Evolutionary conservation across 2,113 vertebrate species (phyloP).

Genomic region (Gymnobelideus leadbeateri): DNA sequence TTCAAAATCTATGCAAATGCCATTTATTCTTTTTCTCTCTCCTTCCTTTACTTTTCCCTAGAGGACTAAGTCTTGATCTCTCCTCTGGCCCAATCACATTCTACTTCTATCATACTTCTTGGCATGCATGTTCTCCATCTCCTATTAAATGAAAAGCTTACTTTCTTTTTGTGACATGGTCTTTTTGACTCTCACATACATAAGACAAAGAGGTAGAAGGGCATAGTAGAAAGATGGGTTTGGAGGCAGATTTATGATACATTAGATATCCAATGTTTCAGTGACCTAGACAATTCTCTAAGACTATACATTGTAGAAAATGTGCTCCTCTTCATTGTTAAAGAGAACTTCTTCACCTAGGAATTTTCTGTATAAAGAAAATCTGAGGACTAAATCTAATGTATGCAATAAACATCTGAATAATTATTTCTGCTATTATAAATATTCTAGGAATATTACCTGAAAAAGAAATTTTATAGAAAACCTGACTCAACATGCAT

Average conservation of each 20-base stretch:
- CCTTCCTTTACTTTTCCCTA: not conserved
- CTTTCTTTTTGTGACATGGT: too few relatives aligned
- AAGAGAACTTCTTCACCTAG: not conserved
- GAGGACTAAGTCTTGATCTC: not conserved
- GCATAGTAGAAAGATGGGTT: not conserved
- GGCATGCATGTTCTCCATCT: not conserved
- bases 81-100: not conserved
- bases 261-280: not conserved
- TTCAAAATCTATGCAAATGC: not conserved
- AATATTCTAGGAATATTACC: constrained; percentile 27
- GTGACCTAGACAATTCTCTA: not conserved
- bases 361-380: not conserved
- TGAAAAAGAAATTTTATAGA: not conserved
- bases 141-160: not conserved
- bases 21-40: not conserved
- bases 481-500: constrained; percentile 16
- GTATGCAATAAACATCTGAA: not conserved
- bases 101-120: not conserved
- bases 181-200: not conserved
- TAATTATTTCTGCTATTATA: not conserved
- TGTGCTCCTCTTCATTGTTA: not conserved
- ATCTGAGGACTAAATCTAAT: not conserved
- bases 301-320: not conserved
- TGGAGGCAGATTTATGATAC: not conserved
- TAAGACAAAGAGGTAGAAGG: not conserved